Evolutionary conservation across 2,888 invertebrate species (phyloP), one percentile per base, ranked within the genome.

Genomic region (Drosophila rellima): DNA sequence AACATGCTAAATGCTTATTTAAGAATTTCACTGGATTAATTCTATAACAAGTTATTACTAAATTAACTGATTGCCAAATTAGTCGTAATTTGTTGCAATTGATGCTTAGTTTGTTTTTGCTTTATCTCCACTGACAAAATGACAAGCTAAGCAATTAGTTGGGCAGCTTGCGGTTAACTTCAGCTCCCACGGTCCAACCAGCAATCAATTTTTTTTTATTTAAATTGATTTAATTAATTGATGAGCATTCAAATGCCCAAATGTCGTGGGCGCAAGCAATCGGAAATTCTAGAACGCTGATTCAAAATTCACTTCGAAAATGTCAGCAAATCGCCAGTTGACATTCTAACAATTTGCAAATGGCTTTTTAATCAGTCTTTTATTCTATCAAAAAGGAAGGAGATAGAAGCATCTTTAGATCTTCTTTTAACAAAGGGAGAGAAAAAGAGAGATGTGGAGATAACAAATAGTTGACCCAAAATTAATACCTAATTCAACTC

Each of bases 161-260:
- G 47, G 54, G 26, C 60, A 70, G 45, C 52, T 68, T 66, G 60
- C 62, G 73, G 70, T 72, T 23, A 26, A 65, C 54, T 66, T 70
- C 15, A 60, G 80, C 74, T 84, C 84, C 78, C 84, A 84, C 84
- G 84, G 70, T 72, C 63, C 50, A 62, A 64, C 26, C 18, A 50
- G 63, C 80, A 80, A 82, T 81, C 74, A 82, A 64, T 74, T 74
- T 44, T 59, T 59, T 70, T 63, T 70, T 52, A 70, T 72, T 74
- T 83, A 54, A 75, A 83, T 86, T 71, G 79, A 81, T 75, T 86
- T 81, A 79, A 81, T 86, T 83, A 81, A 79, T 73, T 75, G 74
- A 69, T 67, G 64, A 48, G 54, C 63, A 62, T 69, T 64, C 56
- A 63, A 64, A 42, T 57, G 44, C 40, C 33, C 44, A 70, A 75